These are phyloP conservation scores for Papilio polytes DNA, from an alignment of 1,140 invertebrate genomes.

Conservation along the genomic window DNA sequence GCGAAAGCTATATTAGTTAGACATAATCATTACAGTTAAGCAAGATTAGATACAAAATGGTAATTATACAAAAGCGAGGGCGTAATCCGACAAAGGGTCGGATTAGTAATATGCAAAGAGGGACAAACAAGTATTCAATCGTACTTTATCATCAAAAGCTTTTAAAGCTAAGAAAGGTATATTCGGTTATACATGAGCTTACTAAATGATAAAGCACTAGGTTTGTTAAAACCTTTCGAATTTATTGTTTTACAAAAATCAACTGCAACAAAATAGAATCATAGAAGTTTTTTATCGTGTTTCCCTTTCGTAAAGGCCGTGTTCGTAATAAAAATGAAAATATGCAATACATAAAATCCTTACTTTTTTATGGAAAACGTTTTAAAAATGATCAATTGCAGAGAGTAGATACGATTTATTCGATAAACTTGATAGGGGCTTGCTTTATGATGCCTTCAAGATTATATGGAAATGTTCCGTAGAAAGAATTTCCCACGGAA, in stretches of 20 bases:
- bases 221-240: background rate
- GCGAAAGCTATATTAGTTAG: background rate
- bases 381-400: background rate
- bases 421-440: background rate
- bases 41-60: constrained; percentile 9
- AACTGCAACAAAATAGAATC: too few species aligned
- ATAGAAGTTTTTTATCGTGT: too few species aligned
- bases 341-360: too few species aligned
- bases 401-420: background rate
- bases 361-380: background rate
- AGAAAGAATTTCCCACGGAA: background rate
- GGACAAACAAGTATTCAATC: background rate
- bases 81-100: constrained; percentile 11
- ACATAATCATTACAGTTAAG: background rate
- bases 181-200: background rate
- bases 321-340: too few species aligned
- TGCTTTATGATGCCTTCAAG: constrained; percentile 1
- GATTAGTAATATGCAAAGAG: constrained; percentile 7
- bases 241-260: background rate
- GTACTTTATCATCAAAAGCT: constrained; percentile 18
- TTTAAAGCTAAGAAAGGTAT: constrained; percentile 15
- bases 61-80: constrained; percentile 18
- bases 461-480: background rate
- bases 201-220: background rate
- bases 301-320: too few species aligned